Evolutionary conservation across 2,113 vertebrate genomes (phyloP).

Genomic region (Sander lucioperca): DNA sequence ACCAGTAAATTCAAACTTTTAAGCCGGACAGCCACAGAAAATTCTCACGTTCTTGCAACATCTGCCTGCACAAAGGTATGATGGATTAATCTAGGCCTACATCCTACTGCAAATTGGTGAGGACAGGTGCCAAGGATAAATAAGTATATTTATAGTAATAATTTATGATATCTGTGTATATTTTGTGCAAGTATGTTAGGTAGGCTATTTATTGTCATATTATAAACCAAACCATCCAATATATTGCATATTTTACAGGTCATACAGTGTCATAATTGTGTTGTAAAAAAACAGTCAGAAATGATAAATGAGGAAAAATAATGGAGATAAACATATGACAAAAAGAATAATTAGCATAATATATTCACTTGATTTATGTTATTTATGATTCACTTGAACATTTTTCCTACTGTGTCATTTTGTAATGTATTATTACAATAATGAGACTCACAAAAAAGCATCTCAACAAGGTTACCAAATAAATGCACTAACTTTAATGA

Average conservation of each 20-base stretch:
- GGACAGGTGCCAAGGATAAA: background rate
- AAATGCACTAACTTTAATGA: background rate
- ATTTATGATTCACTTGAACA: no score
- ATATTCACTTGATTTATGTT: background rate
- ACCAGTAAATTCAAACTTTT: no score
- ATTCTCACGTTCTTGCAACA: no score
- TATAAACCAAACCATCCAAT: background rate
- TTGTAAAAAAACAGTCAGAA: background rate
- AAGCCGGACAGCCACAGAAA: no score
- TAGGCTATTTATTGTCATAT: background rate
- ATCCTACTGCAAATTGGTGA: no score
- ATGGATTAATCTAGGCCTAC: background rate
- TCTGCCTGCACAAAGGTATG: background rate
- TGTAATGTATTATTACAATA: background rate
- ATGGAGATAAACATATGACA: background rate
- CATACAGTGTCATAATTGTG: background rate
- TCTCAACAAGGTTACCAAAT: background rate
- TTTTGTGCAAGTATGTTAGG: background rate
- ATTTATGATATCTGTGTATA: background rate
- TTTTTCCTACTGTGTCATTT: background rate
- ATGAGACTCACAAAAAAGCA: background rate
- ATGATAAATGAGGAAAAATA: background rate
- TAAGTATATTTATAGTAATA: background rate
- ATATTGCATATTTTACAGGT: background rate
- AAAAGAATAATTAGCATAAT: background rate